These are phyloP conservation scores for Falco punctatus DNA, from an alignment of 2,113 vertebrate species.

Conservation along the genomic window DNA sequence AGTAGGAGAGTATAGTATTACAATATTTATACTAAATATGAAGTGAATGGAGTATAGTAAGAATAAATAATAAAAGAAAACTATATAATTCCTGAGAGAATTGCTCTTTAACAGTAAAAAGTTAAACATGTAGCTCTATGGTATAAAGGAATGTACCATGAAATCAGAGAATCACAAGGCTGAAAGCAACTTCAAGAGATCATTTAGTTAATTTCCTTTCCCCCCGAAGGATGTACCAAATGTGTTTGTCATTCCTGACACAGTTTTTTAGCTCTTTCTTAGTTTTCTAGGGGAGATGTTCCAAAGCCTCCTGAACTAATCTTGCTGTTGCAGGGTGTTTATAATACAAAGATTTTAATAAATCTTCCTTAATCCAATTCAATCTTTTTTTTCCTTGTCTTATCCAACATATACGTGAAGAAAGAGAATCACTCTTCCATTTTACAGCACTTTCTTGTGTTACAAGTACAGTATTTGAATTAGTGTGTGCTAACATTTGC, in stretches of 20 bases:
- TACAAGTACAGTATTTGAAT: background rate
- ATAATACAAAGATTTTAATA: background rate
- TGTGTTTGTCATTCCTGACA: background rate
- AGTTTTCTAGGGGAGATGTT: background rate
- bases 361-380: background rate
- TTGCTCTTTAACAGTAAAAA: background rate
- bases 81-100: background rate
- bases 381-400: background rate
- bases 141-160: background rate
- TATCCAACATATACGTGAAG: background rate
- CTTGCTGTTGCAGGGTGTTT: background rate
- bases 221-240: background rate
- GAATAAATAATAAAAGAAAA: conserved; percentile 22
- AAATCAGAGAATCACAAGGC: background rate
- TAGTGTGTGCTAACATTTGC: background rate
- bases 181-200: background rate
- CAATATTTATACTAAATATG: background rate
- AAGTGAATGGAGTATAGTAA: background rate
- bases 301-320: background rate
- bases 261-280: background rate
- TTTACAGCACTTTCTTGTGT: background rate
- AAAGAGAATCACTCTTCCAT: background rate
- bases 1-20: background rate
- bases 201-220: background rate
- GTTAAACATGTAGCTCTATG: background rate